These are phyloP conservation scores for Hylaeus anthracinus DNA, from an alignment of 1,140 invertebrate species.

Conservation along the genomic window DNA sequence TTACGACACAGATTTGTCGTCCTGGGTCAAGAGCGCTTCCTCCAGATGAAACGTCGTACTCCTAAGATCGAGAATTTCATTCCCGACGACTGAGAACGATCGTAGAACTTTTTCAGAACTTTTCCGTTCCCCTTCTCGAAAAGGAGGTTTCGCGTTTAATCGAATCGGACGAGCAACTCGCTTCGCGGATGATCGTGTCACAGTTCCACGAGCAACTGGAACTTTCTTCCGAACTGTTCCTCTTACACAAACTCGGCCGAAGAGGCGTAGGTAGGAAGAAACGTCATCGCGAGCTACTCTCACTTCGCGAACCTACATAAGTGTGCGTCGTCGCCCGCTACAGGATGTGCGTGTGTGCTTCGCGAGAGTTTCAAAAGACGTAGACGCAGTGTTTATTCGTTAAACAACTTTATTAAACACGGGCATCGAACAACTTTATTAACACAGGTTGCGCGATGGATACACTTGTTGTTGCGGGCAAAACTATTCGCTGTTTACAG, in stretches of 20 bases:
- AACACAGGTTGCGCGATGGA: neutral
- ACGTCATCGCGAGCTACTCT: constrained; percentile 69
- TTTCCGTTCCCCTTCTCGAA: neutral
- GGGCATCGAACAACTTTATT: neutral
- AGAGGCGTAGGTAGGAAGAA: constrained; percentile 68
- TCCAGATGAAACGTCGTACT: too few species aligned
- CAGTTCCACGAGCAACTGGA: constrained; percentile 63
- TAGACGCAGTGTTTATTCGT: neutral
- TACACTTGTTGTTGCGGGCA: too few species aligned
- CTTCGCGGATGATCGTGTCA: constrained; percentile 45
- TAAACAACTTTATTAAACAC: neutral
- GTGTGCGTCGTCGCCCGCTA: neutral
- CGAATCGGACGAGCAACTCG: neutral
- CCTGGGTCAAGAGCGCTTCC: too few species aligned
- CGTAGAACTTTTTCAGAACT: neutral
- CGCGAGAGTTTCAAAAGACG: neutral
- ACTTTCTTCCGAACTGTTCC: constrained; percentile 72
- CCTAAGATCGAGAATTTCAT: too few species aligned
- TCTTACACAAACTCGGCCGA: constrained; percentile 54
- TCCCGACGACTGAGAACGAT: neutral
- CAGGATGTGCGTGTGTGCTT: neutral
- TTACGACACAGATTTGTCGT: too few species aligned
- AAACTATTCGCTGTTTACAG: too few species aligned
- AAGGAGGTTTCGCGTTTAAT: neutral
- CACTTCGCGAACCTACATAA: constrained; percentile 64